A percentile compares a stretch with the other conserved stretches of the same genome.
phyloP scores from a whole-genome alignment of 2,888 invertebrate species.

The Anaspis maculata region DNA sequence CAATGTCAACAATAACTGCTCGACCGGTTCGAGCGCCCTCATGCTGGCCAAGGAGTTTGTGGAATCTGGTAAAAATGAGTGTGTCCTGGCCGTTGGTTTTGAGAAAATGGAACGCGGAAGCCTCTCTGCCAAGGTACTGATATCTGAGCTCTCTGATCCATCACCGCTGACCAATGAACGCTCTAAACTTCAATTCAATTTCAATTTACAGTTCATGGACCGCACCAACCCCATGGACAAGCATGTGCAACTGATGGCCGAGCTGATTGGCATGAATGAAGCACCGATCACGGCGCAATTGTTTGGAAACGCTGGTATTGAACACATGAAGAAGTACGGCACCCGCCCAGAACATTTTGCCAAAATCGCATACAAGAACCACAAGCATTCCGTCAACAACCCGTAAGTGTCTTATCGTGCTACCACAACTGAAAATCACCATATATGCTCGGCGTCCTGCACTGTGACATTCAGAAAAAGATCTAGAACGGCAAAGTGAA shows the following conservation, averaged over 20 bases:
- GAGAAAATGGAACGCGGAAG: slow-evolving; percentile 98
- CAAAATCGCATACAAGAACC: slow-evolving; percentile 97
- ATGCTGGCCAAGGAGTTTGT: slow-evolving; percentile 85
- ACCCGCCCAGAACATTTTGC: slow-evolving; percentile 89
- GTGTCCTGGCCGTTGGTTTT: slow-evolving; percentile 90
- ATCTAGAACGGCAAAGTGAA: no score
- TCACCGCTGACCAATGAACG: no score
- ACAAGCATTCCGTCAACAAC: slow-evolving; percentile 93
- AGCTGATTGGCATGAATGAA: slow-evolving; percentile 68
- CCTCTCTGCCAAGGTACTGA: slow-evolving; percentile 62
- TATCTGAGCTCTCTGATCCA: no score
- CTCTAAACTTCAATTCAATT: no score
- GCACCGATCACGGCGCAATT: slow-evolving; percentile 89
- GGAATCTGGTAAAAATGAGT: slow-evolving; percentile 79
- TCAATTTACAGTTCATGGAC: slow-evolving; percentile 65
- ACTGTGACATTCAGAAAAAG: no score
- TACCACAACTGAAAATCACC: no score
- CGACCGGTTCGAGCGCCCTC: slow-evolving; percentile 91
- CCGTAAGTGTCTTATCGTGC: no score
- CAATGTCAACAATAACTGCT: slow-evolving; percentile 98
- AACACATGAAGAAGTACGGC: slow-evolving; percentile 95
- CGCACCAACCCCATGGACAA: slow-evolving; percentile 85
- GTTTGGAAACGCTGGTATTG: slow-evolving; percentile 92
- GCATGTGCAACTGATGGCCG: slow-evolving; percentile 78
- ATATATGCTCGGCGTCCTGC: no score